Evolutionary conservation across 2,113 vertebrate species (phyloP), one percentile per base, ranked within the genome.

Genomic region (Paedocypris sp.): DNA sequence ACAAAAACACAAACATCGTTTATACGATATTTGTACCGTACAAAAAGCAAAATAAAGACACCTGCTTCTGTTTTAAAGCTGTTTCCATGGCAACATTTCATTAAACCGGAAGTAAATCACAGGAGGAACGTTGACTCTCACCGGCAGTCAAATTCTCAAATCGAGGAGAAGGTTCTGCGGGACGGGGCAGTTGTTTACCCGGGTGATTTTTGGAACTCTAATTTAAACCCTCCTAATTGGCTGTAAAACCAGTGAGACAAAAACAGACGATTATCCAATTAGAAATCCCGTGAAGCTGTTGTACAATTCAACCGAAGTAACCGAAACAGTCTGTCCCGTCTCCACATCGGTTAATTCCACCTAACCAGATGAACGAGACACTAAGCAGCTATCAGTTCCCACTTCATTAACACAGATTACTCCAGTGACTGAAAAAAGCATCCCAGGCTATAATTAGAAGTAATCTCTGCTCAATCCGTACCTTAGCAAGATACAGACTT

Each of bases 311-410:
- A n/a, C n/a, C n/a, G n/a, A n/a, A 64, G 16, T 18, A 18, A 41
- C 45, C 54, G 33, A 70, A 46, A 51, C 18, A 32, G 35, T 7
- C 45, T 52, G 45, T 32, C 15, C 42, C 15, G 28, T 10, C 28
- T 16, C 25, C 16, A 36, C 9, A 53, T 32, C 13, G 31, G 47
- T 25, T 51, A 64, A 72, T 31, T 59, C 57, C 13, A 8, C 18
- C 52, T 72, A 67, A 50, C 35, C 26, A 67, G 57, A 62, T 58
- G 25, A 53, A 62, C 53, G 47, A 42, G 25, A 1, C 1, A 35
- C 52, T 52, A 46, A 68, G 60, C 64, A 50, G 65, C 47, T 56
- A 42, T 31, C 32, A 47, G 23, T 72, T 25, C 23, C 23, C 46
- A 26, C 46, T 52, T 53, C 39, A 72, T 51, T 65, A 52, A 68